Conservation (phyloP, 2,113 vertebrate species). For the Seriola aureovittata region DNA sequence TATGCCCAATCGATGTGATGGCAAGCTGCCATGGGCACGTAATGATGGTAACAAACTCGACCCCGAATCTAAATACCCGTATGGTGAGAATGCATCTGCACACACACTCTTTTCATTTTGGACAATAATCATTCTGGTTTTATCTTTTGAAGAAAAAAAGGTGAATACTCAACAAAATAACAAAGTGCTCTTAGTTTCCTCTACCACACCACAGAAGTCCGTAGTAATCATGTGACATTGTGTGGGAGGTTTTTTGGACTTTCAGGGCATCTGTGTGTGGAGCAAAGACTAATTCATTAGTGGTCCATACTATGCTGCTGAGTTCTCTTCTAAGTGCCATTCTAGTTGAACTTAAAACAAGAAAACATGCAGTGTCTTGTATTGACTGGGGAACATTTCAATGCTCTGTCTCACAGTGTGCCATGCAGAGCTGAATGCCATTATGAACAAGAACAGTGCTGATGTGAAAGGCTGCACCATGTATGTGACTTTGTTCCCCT, state of each 20-base stretch:
- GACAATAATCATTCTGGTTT: not conserved
- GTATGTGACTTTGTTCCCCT: slow-evolving; percentile 97
- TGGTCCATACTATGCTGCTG: slow-evolving; percentile 81
- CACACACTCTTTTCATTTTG: not conserved
- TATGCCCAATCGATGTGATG: slow-evolving; percentile 90
- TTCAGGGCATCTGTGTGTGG: not conserved
- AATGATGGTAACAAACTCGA: too few species aligned
- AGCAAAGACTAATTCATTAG: slow-evolving; percentile 58
- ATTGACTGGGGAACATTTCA: not conserved
- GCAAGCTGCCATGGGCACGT: slow-evolving; percentile 71
- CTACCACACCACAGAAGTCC: not conserved
- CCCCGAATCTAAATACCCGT: slow-evolving; percentile 75
- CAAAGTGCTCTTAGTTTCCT: too few species aligned
- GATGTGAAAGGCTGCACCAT: slow-evolving; percentile 96
- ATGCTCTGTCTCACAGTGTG: slow-evolving; percentile 86
- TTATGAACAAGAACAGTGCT: slow-evolving; percentile 98
- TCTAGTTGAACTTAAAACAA: too few species aligned
- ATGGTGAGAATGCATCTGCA: slow-evolving; percentile 42
- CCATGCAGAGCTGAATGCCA: slow-evolving; percentile 96
- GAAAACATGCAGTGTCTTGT: not conserved
- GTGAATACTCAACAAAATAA: too few species aligned
- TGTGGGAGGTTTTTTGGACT: too few species aligned
- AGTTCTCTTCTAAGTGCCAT: not conserved
- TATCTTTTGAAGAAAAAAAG: not conserved
- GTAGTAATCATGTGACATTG: not conserved